Base-by-base conservation (phyloP, 2,888 invertebrate genomes). In the Sesamia inferens region DNA sequence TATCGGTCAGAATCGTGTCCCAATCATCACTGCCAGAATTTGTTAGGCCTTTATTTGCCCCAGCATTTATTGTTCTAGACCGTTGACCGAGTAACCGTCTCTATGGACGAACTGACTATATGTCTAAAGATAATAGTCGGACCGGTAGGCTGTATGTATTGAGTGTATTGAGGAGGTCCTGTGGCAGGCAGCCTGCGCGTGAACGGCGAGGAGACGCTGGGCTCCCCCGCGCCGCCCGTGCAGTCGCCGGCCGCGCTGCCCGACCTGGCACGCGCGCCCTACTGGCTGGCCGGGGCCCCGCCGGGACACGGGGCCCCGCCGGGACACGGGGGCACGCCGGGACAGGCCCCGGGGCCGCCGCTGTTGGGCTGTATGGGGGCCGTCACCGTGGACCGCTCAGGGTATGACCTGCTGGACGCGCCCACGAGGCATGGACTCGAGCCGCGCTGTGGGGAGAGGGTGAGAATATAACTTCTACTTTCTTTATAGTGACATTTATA, bases 231-330 rank as follows among this genome's bases (percentile, higher is more conserved):
- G 0, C 97, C 97, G 13, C 97, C 98, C 10, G 95, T 96, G 73
- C 96, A 97, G 73, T 89, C 94, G 39, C 94, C 96, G 13, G 94
- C 95, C 8, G 95, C 96, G 93, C 96, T 98, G 61, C 98, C 98
- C 0, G 98, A 98, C 91, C 95, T 98, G 58, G 93, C 97, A 0
- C 95, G 96, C 59, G 97, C 98, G 0, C 96, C 97, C 51, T 98
- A 98, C 92, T 98, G 98, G 94, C 97, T 99, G 87, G 99, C 99
- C 3, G 99, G 99, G 0, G 96, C 98, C 5, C 98, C 99, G 7
- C 98, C 99, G 2, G 98, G 98, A 4, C 59, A 76, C 77, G 14
- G n/a, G 65, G 51, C 2, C 31, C 31, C 31, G 31, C 31, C 31
- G 3, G 31, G 98, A 4, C 59, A 76, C 77, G 14, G n/a, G 65